phyloP scores from a whole-genome alignment of 1,140 invertebrate species.

The Scaptomyza hsui region DNA sequence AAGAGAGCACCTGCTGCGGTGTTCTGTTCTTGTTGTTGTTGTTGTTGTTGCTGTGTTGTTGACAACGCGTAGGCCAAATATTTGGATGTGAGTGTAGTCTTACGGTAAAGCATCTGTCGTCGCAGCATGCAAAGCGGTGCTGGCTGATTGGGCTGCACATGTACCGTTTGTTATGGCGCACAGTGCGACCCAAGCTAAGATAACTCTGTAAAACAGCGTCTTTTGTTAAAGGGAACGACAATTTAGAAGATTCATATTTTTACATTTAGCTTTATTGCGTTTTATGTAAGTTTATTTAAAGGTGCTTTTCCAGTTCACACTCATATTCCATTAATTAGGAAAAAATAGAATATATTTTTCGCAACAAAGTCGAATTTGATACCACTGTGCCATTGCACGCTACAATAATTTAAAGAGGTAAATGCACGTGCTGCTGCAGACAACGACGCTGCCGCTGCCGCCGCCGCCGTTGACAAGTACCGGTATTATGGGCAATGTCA shows the following conservation, averaged over 20 bases:
- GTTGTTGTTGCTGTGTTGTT: slow-evolving; percentile 31
- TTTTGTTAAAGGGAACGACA: too few relatives aligned
- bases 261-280: too few relatives aligned
- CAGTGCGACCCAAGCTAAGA: slow-evolving; percentile 39
- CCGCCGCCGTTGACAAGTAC: slow-evolving; percentile 68
- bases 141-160: slow-evolving; percentile 66
- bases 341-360: neutral
- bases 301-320: too few relatives aligned
- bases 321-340: too few relatives aligned
- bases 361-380: neutral
- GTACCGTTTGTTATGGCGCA: slow-evolving; percentile 58
- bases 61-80: slow-evolving; percentile 77
- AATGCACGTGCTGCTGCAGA: slow-evolving; percentile 67
- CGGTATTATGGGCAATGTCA: slow-evolving; percentile 63
- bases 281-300: too few relatives aligned
- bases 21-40: slow-evolving; percentile 11
- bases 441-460: slow-evolving; percentile 7
- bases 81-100: slow-evolving; percentile 56
- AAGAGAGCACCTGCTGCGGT: slow-evolving; percentile 50
- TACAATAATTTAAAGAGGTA: slow-evolving; percentile 70
- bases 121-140: slow-evolving; percentile 76
- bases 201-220: too few relatives aligned
- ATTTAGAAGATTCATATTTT: too few relatives aligned
- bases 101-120: slow-evolving; percentile 58
- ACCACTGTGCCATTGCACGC: slow-evolving; percentile 53